phyloP scores from a whole-genome alignment of 2,888 invertebrate genomes.

The Colletes collaris region DNA sequence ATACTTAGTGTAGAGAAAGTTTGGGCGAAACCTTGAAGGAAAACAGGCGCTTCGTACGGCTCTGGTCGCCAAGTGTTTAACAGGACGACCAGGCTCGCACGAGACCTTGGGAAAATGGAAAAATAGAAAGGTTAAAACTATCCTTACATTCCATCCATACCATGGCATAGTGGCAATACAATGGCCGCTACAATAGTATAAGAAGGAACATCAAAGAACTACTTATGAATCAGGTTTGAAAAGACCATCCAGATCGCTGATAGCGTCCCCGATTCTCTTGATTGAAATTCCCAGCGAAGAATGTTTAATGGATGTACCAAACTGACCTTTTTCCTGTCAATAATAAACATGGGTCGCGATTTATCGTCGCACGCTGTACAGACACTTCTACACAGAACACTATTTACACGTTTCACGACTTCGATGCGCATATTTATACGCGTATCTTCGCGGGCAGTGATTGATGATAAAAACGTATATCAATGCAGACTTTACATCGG shows the following conservation, averaged over 20 bases:
- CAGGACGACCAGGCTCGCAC: too few species aligned
- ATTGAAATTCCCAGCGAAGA: conserved; percentile 9
- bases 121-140: too few species aligned
- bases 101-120: too few species aligned
- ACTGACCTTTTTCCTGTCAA: not conserved
- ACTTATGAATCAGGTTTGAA: too few species aligned
- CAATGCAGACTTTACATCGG: conserved; percentile 22
- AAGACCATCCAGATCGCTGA: not conserved
- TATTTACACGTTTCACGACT: conserved; percentile 23
- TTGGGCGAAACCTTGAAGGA: too few species aligned
- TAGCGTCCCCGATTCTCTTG: not conserved
- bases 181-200: too few species aligned
- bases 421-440: not conserved
- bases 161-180: too few species aligned
- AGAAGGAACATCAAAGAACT: too few species aligned
- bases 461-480: conserved; percentile 33
- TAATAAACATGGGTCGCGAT: conserved; percentile 31
- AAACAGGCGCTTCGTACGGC: too few species aligned
- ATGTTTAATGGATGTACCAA: not conserved
- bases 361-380: conserved; percentile 35
- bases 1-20: too few species aligned
- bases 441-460: conserved; percentile 47
- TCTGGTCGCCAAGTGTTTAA: too few species aligned
- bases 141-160: too few species aligned
- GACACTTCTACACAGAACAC: conserved; percentile 8